Evolutionary conservation across 1,140 invertebrate species (phyloP), one percentile per base, ranked within the genome.

Genomic region (Bombus terrestris): DNA sequence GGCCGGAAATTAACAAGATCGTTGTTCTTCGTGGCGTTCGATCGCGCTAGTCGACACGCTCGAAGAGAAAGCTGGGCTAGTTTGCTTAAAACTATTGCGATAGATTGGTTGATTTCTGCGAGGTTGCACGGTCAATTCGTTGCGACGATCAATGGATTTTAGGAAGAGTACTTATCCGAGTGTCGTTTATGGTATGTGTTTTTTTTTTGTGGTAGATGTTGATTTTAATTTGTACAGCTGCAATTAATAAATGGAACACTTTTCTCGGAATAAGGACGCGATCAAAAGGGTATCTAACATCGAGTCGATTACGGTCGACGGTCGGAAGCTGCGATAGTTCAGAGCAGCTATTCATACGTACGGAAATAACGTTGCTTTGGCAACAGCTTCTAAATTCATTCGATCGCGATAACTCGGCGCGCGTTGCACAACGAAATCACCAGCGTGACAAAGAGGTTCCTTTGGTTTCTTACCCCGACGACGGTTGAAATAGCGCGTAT

Each of bases 311-410:
- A 73, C 71, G 1, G 74, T 9, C 0, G 53, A 35, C 74, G 37
- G 71, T 32, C 15, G 71, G n/a, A 41, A 32, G n/a, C 18, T 18
- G 35, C 22, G 74, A 59, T 76, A 76, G 35, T 28, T 76, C 4
- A 39, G 53, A n/a, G 53, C 53, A n/a, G 74, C 74, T 76, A 76
- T 76, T 76, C 74, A 76, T 76, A 76, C 25, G 74, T 35, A 76
- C 74, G 74, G 74, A 76, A 76, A 76, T 76, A 76, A 76, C 74
- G 35, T 76, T 59, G 53, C 73, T 75, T 75, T 75, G 73, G 73
- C 74, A 76, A 76, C 74, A n/a, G 74, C 28, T 76, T 76, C 74
- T 76, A 39, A 59, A 76, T 76, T 76, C 53, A 39, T 76, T 39
- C 53, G 74, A 76, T 76, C 74, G 74, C 74, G 74, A 76, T 76